Conservation (phyloP, 1,140 invertebrate genomes). For the Stegodyphus mimosarum region DNA sequence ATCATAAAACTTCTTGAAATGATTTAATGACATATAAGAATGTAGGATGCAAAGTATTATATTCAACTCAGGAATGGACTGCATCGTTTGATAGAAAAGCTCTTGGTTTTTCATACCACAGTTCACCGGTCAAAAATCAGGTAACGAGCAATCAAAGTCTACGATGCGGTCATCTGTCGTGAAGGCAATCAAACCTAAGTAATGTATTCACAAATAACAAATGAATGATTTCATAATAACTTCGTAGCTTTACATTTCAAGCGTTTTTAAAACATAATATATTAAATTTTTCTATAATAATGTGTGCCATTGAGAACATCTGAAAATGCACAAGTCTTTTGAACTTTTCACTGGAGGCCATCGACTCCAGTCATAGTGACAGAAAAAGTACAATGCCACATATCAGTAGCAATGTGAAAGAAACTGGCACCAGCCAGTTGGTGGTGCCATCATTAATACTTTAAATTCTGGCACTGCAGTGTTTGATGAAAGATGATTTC, state of each 20-base stretch:
- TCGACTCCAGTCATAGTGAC: too few relatives aligned
- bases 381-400: too few relatives aligned
- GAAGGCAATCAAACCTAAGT: neutral
- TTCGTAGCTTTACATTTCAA: neutral
- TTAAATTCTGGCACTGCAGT: slow-evolving; percentile 46
- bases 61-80: slow-evolving; percentile 10
- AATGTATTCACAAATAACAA: neutral
- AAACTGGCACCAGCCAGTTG: too few relatives aligned
- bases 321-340: neutral
- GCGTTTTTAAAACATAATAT: neutral
- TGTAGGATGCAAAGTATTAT: neutral
- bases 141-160: neutral
- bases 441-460: slow-evolving; percentile 11
- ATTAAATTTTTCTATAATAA: neutral
- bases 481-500: slow-evolving; percentile 3
- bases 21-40: neutral
- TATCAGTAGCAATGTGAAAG: too few relatives aligned
- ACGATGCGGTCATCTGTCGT: too few relatives aligned
- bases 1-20: neutral
- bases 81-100: neutral
- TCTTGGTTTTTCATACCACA: slow-evolving; percentile 9
- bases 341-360: neutral
- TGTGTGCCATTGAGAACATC: neutral
- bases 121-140: slow-evolving; percentile 20
- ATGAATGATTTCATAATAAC: neutral